phyloP scores from a whole-genome alignment of 2,797 vertebrate species.

The Cryptoprocta ferox region DNA sequence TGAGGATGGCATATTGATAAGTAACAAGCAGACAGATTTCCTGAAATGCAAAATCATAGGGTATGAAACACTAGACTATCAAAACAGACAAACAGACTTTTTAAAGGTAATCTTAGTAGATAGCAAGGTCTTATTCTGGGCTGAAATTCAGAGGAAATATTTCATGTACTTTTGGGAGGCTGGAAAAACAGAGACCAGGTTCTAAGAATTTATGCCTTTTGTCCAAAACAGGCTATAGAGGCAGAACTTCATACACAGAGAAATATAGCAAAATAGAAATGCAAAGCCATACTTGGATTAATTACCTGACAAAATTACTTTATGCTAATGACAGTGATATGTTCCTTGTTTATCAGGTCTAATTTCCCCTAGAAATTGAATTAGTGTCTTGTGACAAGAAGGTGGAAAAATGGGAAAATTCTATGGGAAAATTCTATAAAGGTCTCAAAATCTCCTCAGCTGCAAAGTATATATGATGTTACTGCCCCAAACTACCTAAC shows the following conservation, averaged over 20 bases:
- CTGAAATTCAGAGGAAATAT: not conserved
- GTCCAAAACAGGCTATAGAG: not conserved
- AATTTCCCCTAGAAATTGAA: not conserved
- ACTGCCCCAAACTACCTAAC: not conserved
- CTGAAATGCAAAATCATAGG: not conserved
- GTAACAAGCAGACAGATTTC: not conserved
- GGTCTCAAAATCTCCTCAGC: not conserved
- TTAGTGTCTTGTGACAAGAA: not conserved
- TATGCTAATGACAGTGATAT: not conserved
- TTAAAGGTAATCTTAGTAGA: not conserved
- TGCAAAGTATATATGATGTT: not conserved
- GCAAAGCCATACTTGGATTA: not conserved
- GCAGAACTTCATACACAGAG: not conserved
- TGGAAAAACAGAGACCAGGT: not conserved
- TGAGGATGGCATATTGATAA: not conserved
- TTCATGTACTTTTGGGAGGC: fast-evolving
- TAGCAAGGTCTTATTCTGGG: not conserved
- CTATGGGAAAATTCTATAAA: not conserved
- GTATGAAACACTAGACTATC: not conserved
- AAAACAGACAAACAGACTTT: not conserved
- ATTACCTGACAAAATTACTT: not conserved
- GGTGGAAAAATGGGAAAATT: not conserved
- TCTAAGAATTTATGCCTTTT: not conserved
- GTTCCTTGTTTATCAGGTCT: not conserved
- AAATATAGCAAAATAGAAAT: not conserved